Conservation (phyloP, 2,113 vertebrate species). For the Sakesphorus luctuosus region DNA sequence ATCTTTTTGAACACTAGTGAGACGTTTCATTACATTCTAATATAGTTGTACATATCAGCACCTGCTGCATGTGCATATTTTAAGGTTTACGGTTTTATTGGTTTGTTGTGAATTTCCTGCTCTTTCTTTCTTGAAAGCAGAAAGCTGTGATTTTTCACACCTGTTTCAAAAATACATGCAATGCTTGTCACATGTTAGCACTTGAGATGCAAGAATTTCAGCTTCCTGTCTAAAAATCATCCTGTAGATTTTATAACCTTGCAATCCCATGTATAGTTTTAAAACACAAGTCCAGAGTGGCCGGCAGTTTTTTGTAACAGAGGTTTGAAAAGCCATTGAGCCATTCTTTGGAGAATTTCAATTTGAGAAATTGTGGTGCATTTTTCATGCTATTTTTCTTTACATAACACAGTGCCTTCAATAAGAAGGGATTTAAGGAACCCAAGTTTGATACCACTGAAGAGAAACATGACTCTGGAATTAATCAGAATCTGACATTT, state of each 20-base stretch:
- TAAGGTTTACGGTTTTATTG: slow-evolving; percentile 6
- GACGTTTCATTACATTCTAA: neutral
- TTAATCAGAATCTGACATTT: neutral
- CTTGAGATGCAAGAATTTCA: slow-evolving; percentile 18
- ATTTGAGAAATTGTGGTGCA: neutral
- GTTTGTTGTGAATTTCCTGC: slow-evolving; percentile 63
- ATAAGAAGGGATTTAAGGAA: neutral
- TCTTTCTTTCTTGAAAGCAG: slow-evolving; percentile 44
- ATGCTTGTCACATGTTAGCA: neutral
- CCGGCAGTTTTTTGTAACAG: neutral
- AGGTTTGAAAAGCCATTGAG: neutral
- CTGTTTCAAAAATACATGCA: slow-evolving; percentile 32
- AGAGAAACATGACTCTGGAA: neutral
- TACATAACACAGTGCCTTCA: neutral
- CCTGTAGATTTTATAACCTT: slow-evolving; percentile 11
- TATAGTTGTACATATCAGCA: slow-evolving; percentile 16
- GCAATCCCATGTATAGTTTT: neutral
- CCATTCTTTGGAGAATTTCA: neutral
- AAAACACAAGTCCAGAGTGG: neutral
- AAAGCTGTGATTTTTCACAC: slow-evolving; percentile 56
- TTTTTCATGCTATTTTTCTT: neutral
- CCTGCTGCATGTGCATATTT: neutral
- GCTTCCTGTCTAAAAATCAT: slow-evolving; percentile 25
- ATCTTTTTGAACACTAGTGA: neutral
- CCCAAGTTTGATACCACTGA: neutral